A percentile compares a stretch with the other conserved stretches of the same genome.
Evolutionary conservation across 2,113 vertebrate genomes (phyloP).

Genomic region (Sturnira hondurensis): DNA sequence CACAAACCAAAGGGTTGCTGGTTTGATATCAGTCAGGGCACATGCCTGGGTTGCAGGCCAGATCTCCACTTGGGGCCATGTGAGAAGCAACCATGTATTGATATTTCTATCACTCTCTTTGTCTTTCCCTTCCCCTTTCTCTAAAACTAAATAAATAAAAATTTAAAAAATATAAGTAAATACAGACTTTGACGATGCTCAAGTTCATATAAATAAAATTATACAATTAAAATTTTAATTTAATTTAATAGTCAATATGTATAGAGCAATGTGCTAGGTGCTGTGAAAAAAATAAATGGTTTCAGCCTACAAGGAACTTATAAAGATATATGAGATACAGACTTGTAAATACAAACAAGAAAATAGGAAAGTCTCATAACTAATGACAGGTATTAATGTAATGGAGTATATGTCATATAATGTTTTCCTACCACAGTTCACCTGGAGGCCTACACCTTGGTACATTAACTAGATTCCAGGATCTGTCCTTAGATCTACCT

Average conservation of each 20-base stretch:
- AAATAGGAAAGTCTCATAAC: not conserved
- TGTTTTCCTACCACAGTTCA: not conserved
- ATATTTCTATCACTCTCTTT: too few relatives aligned
- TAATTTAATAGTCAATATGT: conserved; percentile 37
- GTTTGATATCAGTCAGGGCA: too few relatives aligned
- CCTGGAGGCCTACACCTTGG: not conserved
- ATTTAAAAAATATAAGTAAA: too few relatives aligned
- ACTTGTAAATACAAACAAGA: not conserved
- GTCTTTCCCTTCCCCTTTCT: too few relatives aligned
- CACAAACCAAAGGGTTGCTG: too few relatives aligned
- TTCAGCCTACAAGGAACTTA: not conserved
- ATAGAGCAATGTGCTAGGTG: conserved; percentile 22
- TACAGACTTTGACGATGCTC: not conserved
- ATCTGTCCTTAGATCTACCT: accelerated
- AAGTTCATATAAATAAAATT: conserved; percentile 38
- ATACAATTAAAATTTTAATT: conserved; percentile 37
- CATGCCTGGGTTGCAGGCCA: too few relatives aligned
- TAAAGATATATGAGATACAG: not conserved
- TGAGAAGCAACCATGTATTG: too few relatives aligned
- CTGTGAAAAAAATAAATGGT: not conserved
- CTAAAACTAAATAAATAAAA: too few relatives aligned
- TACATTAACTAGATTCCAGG: not conserved
- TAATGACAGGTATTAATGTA: not conserved
- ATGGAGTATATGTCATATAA: too few relatives aligned
- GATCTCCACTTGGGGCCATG: too few relatives aligned